phyloP scores from a whole-genome alignment of 2,888 invertebrate species.

The Drosophila anomalata region DNA sequence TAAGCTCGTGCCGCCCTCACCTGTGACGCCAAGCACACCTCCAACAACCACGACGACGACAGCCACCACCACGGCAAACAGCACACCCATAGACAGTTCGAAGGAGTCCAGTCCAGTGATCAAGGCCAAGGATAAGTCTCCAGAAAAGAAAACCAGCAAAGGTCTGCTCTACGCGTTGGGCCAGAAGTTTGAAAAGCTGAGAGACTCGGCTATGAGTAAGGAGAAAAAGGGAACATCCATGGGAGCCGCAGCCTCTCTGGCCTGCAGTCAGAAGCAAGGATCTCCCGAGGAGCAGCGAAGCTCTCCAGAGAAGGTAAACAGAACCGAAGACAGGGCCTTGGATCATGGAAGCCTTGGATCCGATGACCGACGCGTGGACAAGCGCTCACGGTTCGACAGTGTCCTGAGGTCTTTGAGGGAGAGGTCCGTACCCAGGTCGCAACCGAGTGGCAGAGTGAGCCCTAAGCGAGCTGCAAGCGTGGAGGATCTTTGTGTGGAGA shows the following conservation, averaged over 20 bases:
- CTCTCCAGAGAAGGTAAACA: conserved; percentile 73
- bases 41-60: conserved; percentile 75
- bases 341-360: conserved; percentile 22
- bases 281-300: conserved; percentile 57
- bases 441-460: conserved; percentile 86
- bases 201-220: conserved; percentile 85
- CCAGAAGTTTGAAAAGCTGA: conserved; percentile 90
- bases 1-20: conserved; percentile 76
- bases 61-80: conserved; percentile 53
- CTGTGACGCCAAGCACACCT: conserved; percentile 52
- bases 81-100: conserved; percentile 70
- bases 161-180: conserved; percentile 90
- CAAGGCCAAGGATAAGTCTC: conserved; percentile 81
- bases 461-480: conserved; percentile 89
- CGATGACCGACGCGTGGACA: conserved; percentile 73
- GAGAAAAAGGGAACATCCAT: conserved; percentile 70
- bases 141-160: conserved; percentile 87
- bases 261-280: conserved; percentile 73
- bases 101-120: conserved; percentile 79
- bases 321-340: conserved; percentile 65
- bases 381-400: conserved; percentile 85
- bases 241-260: conserved; percentile 53
- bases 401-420: conserved; percentile 87
- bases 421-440: conserved; percentile 87
- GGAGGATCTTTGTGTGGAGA: conserved; percentile 86